These are phyloP conservation scores for Anas platyrhynchos DNA, from an alignment of 2,113 vertebrate species.

Conservation along the genomic window DNA sequence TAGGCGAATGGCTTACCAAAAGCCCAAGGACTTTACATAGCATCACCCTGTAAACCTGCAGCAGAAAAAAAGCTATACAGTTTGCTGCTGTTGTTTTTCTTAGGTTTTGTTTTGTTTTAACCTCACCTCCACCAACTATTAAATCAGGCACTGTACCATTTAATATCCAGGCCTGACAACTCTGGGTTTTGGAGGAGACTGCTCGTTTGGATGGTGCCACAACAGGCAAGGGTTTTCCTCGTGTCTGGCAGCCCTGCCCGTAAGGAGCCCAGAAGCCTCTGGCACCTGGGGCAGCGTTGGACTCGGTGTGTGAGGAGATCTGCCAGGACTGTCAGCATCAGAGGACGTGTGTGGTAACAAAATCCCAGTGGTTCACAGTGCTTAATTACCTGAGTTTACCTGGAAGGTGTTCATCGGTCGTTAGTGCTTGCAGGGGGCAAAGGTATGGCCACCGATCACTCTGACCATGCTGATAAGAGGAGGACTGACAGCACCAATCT, in stretches of 20 bases:
- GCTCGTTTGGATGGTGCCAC: not conserved
- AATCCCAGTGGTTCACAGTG: not conserved
- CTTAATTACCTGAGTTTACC: not conserved
- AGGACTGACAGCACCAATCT: not conserved
- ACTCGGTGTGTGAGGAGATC: rapidly evolving
- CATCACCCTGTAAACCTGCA: not conserved
- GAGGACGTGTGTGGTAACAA: not conserved
- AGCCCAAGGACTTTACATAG: not conserved
- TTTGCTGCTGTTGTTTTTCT: too few relatives aligned
- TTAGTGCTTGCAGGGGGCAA: too few relatives aligned
- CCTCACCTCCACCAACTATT: not conserved
- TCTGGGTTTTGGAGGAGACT: not conserved
- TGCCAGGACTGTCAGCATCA: not conserved
- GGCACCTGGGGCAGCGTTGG: not conserved
- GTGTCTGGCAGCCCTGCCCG: not conserved
- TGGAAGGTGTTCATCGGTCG: rapidly evolving
- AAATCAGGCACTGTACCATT: not conserved
- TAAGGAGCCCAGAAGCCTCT: rapidly evolving
- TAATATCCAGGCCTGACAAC: not conserved
- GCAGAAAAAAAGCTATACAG: not conserved
- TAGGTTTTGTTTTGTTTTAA: not conserved
- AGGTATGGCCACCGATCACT: not conserved
- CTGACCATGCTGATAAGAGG: not conserved
- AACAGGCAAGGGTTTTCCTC: not conserved
- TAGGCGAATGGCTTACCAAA: not conserved